Conservation (phyloP, 1,140 invertebrate species). For the Heterodera schachtii region DNA sequence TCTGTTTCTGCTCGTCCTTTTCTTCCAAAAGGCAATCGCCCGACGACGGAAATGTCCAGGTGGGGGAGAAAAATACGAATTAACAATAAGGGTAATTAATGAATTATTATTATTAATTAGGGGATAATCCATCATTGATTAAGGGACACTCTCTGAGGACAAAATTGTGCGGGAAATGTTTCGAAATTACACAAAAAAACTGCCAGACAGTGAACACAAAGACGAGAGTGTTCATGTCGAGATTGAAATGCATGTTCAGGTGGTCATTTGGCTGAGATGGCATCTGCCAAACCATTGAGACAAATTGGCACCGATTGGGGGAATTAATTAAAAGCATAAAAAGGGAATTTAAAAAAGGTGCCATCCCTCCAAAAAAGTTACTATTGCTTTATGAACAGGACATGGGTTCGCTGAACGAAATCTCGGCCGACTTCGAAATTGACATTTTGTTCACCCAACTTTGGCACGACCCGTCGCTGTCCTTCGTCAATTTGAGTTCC, state of each 20-base stretch:
- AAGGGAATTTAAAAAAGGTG: background rate
- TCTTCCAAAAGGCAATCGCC: conserved; percentile 17
- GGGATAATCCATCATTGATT: no score
- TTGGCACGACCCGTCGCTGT: conserved; percentile 60
- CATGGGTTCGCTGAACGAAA: conserved; percentile 62
- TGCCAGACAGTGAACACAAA: conserved; percentile 56
- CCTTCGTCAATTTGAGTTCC: conserved; percentile 55
- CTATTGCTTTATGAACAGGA: conserved; percentile 39
- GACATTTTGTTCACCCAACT: conserved; percentile 65
- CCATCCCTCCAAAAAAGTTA: background rate
- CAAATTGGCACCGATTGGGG: no score
- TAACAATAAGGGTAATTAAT: no score
- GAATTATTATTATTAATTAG: no score
- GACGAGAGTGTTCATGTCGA: conserved; percentile 55
- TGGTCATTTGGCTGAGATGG: background rate
- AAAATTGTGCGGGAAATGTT: conserved; percentile 57
- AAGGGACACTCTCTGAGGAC: conserved; percentile 55
- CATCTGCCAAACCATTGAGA: conserved; percentile 18
- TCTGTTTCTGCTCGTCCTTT: conserved; percentile 5
- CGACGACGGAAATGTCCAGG: conserved; percentile 28
- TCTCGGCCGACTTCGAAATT: conserved; percentile 64
- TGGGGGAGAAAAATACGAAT: background rate
- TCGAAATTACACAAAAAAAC: conserved; percentile 60
- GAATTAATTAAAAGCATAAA: no score
- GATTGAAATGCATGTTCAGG: conserved; percentile 61